phyloP scores from a whole-genome alignment of 2,113 vertebrate genomes.

The Pleuronectes platessa region DNA sequence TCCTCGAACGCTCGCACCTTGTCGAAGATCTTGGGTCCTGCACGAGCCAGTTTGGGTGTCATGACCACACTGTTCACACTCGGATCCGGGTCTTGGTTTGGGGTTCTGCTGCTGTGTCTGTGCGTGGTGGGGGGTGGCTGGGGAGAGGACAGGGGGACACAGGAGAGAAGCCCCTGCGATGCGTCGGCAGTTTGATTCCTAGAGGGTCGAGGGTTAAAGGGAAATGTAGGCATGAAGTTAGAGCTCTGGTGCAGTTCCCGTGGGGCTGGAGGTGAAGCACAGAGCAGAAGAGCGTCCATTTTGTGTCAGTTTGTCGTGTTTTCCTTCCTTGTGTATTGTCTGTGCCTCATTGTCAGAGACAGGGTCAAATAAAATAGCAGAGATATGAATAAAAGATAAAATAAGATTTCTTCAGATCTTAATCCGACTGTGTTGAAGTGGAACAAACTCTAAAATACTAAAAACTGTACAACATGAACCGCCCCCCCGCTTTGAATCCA shows the following conservation, averaged over 20 bases:
- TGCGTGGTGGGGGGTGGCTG: conserved; percentile 33
- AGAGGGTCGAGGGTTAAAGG: conserved; percentile 73
- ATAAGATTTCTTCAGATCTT: conserved; percentile 13
- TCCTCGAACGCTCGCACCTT: conserved; percentile 91
- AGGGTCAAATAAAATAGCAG: conserved; percentile 17
- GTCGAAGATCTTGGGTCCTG: conserved; percentile 89
- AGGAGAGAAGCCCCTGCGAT: conserved; percentile 36
- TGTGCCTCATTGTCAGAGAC: conserved; percentile 33
- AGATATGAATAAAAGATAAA: conserved; percentile 20
- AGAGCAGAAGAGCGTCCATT: conserved; percentile 40
- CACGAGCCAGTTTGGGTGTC: conserved; percentile 84
- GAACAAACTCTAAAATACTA: conserved; percentile 5
- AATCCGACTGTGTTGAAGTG: conserved; percentile 11
- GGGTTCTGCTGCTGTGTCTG: conserved; percentile 40
- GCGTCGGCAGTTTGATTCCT: conserved; percentile 71
- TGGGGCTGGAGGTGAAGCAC: conserved; percentile 43
- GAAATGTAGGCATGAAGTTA: conserved; percentile 76
- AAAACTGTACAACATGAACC: conserved; percentile 19
- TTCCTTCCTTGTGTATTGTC: conserved; percentile 33
- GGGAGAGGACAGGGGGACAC: conserved; percentile 42
- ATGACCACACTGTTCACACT: conserved; percentile 58
- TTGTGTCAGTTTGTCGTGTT: conserved; percentile 25
- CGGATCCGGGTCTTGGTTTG: conserved; percentile 37
- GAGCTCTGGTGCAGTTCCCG: conserved; percentile 39
- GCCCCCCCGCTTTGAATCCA: conserved; percentile 35